Evolutionary conservation across 1,140 invertebrate genomes (phyloP).

Genomic region (Micrasema longulum): DNA sequence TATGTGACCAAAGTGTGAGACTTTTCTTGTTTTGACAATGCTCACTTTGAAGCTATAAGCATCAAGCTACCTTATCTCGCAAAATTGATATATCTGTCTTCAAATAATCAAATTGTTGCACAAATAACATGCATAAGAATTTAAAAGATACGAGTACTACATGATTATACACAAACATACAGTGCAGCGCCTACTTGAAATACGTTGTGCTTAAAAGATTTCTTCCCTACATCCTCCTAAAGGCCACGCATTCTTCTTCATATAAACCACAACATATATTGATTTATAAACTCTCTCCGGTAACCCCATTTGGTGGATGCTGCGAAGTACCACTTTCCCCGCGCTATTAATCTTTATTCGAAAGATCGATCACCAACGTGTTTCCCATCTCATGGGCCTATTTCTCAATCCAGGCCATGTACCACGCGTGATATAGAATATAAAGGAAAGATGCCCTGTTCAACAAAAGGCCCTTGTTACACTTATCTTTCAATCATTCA

Average conservation of each 20-base stretch:
- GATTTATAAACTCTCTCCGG: conserved; percentile 24
- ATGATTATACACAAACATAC: too few species aligned
- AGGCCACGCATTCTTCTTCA: background rate
- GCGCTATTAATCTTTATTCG: conserved; percentile 54
- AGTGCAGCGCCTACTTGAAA: too few species aligned
- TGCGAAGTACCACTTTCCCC: conserved; percentile 30
- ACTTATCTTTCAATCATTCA: conserved; percentile 19
- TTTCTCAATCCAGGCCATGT: conserved; percentile 44
- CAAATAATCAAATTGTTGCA: too few species aligned
- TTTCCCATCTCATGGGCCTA: conserved; percentile 43
- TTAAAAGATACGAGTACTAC: too few species aligned
- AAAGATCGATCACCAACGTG: conserved; percentile 51
- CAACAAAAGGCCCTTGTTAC: conserved; percentile 29
- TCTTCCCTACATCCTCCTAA: background rate
- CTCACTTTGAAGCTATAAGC: too few species aligned
- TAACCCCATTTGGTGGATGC: conserved; percentile 23
- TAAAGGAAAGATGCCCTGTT: background rate
- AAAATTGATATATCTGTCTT: too few species aligned
- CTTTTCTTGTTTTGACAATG: too few species aligned
- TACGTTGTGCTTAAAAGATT: background rate
- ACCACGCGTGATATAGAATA: conserved; percentile 5
- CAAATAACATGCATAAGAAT: too few species aligned
- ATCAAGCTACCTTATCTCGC: too few species aligned
- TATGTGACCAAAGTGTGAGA: too few species aligned
- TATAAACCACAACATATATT: conserved; percentile 20